Evolutionary conservation across 2,888 invertebrate genomes (phyloP).

Genomic region (Heliconius aoede): DNA sequence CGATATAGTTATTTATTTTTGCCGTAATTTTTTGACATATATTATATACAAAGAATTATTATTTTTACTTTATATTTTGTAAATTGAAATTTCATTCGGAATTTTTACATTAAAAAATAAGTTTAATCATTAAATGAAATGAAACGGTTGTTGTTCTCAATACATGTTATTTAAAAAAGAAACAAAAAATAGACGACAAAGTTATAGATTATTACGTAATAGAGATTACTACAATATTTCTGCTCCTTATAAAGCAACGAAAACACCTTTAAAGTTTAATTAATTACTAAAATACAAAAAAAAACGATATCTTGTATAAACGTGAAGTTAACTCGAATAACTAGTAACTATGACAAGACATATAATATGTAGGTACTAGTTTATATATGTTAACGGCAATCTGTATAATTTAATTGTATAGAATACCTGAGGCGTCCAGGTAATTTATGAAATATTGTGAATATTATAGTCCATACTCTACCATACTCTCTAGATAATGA

Average conservation of each 20-base stretch:
- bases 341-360: constrained; percentile 3
- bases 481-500: too few relatives aligned
- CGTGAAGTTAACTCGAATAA: neutral
- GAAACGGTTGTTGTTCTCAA: neutral
- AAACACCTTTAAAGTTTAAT: neutral
- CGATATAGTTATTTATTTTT: neutral
- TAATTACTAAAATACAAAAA: neutral
- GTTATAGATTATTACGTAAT: neutral
- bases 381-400: too few relatives aligned
- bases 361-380: neutral
- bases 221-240: too few relatives aligned
- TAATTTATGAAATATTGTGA: too few relatives aligned
- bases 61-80: too few relatives aligned
- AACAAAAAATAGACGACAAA: neutral
- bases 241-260: too few relatives aligned
- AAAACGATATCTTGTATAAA: neutral
- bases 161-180: neutral
- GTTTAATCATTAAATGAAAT: neutral
- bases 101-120: neutral
- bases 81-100: too few relatives aligned
- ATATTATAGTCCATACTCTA: too few relatives aligned
- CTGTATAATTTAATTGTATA: too few relatives aligned
- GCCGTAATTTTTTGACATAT: neutral
- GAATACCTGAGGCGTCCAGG: too few relatives aligned
- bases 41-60: too few relatives aligned